Evolutionary conservation across 2,888 invertebrate genomes (phyloP), one percentile per base, ranked within the genome.

Genomic region (Xanthorhoe spadicearia): DNA sequence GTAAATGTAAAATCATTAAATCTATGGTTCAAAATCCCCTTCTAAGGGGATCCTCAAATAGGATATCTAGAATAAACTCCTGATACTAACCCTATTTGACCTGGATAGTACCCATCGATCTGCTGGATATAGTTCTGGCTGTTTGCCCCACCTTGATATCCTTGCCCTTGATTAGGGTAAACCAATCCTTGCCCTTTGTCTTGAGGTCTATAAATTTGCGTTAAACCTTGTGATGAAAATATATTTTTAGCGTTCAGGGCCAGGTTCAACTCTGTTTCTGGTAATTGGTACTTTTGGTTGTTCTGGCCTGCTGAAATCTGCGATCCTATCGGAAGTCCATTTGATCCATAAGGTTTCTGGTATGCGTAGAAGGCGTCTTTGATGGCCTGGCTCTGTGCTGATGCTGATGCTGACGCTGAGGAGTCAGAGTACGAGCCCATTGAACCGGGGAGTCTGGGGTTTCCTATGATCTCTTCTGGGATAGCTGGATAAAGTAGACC

Each of bases 211-310:
- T 54, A 54, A 32, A n/a, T n/a, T 35, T 52, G 43, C 46, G 15
- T 43, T 17, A 10, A 17, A 49, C 32, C 49, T 49, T 35, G 35
- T 8, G 46, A 4, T 4, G 19, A 18, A 35, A 43, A 18, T 3
- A 49, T 49, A 32, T n/a, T n/a, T 48, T 32, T n/a, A 50, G 23
- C 10, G 17, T 8, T 43, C 17, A 18, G 17, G 18, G 23, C 10
- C 19, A 0, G 13, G 17, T 7, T 9, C 35, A 6, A 17, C 5
- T 15, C 35, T 32, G 62, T 51, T 51, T 51, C 15, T 55, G 54
- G 8, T 23, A 15, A 2, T 62, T 62, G 49, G 19, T 50, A 56
- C 62, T 56, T 46, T 48, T 58, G 52, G 49, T 64, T 59, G 49
- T 58, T 56, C 19, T 49, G 54, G 28, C 52, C 63, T 17, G 35